Conservation (phyloP, 2,113 vertebrate species). For the Labeo rohita region DNA sequence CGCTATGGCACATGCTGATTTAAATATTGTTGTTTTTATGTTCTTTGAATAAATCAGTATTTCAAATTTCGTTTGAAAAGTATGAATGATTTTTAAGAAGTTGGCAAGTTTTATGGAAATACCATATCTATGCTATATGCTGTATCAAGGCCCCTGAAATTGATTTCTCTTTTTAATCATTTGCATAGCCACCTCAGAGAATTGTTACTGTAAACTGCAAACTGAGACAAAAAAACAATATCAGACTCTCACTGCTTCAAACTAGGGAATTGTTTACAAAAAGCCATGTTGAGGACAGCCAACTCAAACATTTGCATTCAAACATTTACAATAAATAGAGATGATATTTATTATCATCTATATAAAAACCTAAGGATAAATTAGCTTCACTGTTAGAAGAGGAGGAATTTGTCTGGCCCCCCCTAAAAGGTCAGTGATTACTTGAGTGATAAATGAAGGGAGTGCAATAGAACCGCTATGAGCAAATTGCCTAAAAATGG, state of each 20-base stretch:
- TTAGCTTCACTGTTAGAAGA: background rate
- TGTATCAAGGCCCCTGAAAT: background rate
- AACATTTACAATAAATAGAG: background rate
- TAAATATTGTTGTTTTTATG: slow-evolving; percentile 3
- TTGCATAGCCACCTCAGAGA: background rate
- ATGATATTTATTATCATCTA: background rate
- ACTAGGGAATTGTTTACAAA: background rate
- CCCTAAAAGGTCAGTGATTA: slow-evolving; percentile 24
- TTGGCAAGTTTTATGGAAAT: background rate
- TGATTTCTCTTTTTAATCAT: background rate
- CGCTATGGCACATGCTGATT: background rate
- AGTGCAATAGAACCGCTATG: background rate
- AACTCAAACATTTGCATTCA: background rate
- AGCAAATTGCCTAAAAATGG: slow-evolving; percentile 26
- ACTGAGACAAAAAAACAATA: background rate
- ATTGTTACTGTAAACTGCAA: background rate
- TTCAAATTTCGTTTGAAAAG: background rate
- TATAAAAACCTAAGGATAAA: background rate
- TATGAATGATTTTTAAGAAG: no score
- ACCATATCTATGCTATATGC: background rate
- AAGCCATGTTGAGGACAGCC: background rate
- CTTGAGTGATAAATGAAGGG: slow-evolving; percentile 8
- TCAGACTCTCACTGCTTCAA: background rate
- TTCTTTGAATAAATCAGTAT: background rate
- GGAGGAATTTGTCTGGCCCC: background rate